Evolutionary conservation across 2,797 vertebrate genomes (phyloP).

Genomic region (Psittacula echo): DNA sequence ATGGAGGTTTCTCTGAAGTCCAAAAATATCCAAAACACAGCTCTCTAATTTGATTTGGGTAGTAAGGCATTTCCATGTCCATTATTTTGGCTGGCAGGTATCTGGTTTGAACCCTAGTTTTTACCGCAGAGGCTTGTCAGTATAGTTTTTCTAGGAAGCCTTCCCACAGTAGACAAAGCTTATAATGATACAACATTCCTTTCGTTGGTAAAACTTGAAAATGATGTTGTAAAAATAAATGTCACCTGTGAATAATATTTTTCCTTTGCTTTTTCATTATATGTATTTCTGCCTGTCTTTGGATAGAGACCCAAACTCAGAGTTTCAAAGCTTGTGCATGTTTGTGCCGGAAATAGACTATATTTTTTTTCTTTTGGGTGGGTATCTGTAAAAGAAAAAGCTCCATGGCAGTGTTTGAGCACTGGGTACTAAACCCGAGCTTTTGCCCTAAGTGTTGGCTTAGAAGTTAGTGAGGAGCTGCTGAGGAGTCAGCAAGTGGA

Average conservation of each 20-base stretch:
- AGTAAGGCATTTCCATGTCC: neutral
- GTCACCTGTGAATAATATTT: rapidly evolving
- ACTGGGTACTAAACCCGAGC: neutral
- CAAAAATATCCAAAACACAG: neutral
- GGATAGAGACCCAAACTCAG: neutral
- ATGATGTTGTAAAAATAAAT: neutral
- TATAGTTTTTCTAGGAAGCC: neutral
- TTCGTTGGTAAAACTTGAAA: neutral
- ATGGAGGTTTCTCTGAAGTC: neutral
- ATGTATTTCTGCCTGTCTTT: neutral
- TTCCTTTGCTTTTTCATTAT: neutral
- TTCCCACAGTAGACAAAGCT: neutral
- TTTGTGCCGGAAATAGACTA: neutral
- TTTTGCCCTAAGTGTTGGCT: neutral
- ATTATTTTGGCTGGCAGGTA: neutral
- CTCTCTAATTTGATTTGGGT: neutral
- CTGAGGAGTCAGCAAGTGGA: neutral
- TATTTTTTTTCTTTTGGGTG: neutral
- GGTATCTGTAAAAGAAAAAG: neutral
- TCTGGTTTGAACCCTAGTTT: neutral
- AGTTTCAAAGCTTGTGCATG: neutral
- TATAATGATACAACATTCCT: neutral
- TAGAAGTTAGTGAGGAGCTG: neutral
- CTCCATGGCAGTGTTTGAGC: neutral
- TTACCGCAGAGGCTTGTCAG: neutral